These are phyloP conservation scores for Crematogaster levior DNA, from an alignment of 2,888 invertebrate genomes.

Conservation along the genomic window DNA sequence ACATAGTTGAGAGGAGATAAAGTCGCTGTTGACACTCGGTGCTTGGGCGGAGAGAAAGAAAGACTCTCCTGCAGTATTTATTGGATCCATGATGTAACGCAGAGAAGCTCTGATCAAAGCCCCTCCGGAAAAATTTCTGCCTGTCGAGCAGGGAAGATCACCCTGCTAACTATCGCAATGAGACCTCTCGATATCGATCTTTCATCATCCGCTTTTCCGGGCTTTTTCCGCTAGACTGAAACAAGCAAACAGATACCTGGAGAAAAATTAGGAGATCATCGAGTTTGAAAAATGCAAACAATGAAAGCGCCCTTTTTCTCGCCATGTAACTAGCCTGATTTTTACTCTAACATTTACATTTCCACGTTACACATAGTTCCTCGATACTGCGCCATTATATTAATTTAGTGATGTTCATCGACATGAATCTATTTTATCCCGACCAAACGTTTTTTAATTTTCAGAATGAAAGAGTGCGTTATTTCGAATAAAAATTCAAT, in stretches of 20 bases:
- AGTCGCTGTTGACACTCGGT: constrained; percentile 36
- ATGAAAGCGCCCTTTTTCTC: constrained; percentile 4
- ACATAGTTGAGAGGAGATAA: constrained; percentile 5
- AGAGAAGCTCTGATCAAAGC: constrained; percentile 31
- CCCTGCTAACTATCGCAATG: too few relatives aligned
- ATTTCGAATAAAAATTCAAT: neutral
- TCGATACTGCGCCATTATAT: neutral
- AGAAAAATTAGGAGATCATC: constrained; percentile 9
- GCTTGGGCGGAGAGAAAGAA: constrained; percentile 14
- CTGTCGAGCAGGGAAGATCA: constrained; percentile 10
- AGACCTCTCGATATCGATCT: constrained; percentile 36
- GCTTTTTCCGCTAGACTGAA: neutral
- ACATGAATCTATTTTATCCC: neutral
- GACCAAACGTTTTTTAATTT: neutral
- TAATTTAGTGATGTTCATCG: neutral
- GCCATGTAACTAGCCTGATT: neutral
- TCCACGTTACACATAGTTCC: neutral
- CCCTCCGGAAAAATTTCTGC: constrained; percentile 26
- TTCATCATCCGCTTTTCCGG: neutral
- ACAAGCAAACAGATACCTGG: neutral
- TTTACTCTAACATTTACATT: neutral
- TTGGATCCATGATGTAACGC: constrained; percentile 6
- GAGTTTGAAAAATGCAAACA: constrained; percentile 9
- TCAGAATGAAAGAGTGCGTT: neutral
- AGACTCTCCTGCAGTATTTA: constrained; percentile 28